These are phyloP conservation scores for Pogona vitticeps DNA, from an alignment of 2,113 vertebrate species.

Conservation along the genomic window DNA sequence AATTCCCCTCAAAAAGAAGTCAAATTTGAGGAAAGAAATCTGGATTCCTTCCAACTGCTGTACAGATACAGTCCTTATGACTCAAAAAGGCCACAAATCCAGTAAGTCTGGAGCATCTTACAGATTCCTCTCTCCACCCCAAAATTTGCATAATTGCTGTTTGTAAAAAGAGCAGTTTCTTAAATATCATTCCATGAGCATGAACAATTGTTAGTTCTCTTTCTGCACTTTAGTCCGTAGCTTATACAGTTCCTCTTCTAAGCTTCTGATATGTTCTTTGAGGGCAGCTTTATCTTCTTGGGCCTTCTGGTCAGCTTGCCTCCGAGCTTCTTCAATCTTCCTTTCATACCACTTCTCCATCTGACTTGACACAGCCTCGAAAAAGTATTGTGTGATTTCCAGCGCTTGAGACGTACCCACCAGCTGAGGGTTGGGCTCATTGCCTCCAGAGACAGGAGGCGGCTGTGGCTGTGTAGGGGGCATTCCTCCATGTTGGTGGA, in stretches of 20 bases:
- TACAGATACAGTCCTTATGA: neutral
- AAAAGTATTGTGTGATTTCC: slow-evolving; percentile 95
- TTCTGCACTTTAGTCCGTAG: slow-evolving; percentile 84
- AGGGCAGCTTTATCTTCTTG: slow-evolving; percentile 84
- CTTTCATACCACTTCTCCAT: slow-evolving; percentile 98
- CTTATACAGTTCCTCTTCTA: slow-evolving; percentile 90
- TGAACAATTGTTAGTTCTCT: slow-evolving; percentile 73
- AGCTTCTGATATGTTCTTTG: slow-evolving; percentile 84
- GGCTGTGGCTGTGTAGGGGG: slow-evolving; percentile 44
- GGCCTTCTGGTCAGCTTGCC: slow-evolving; percentile 86
- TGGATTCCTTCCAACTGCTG: neutral
- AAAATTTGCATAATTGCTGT: slow-evolving; percentile 3
- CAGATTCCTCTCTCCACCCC: neutral
- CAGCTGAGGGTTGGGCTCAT: slow-evolving; percentile 57
- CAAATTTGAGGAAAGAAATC: neutral
- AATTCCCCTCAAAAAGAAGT: neutral
- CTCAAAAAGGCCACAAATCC: neutral
- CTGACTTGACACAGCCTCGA: slow-evolving; percentile 92
- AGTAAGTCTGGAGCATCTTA: neutral
- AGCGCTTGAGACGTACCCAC: slow-evolving; percentile 85
- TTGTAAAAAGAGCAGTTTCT: neutral
- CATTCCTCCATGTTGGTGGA: neutral
- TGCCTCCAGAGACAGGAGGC: slow-evolving; percentile 6
- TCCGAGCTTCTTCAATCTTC: slow-evolving; percentile 91
- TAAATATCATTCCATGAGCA: neutral